Conservation (phyloP, 2,113 vertebrate species). For the Dasyornis broadbenti region DNA sequence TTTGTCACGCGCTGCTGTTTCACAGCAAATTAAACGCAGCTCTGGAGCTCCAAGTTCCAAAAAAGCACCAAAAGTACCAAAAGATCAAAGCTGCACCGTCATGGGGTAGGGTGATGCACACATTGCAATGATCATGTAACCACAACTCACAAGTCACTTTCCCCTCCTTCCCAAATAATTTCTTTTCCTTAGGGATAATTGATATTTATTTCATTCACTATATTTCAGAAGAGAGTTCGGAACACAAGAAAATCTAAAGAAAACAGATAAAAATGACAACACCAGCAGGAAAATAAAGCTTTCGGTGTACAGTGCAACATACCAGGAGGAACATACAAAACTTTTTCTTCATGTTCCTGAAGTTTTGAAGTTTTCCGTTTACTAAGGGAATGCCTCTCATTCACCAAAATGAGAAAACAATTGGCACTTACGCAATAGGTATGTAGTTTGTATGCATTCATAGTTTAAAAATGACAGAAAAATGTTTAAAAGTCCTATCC, state of each 20-base stretch:
- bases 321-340: neutral
- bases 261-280: neutral
- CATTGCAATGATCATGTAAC: neutral
- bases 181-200: neutral
- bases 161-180: neutral
- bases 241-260: neutral
- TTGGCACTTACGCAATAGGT: neutral
- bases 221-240: neutral
- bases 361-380: neutral
- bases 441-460: neutral
- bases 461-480: neutral
- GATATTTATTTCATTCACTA: neutral
- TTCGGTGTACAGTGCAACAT: neutral
- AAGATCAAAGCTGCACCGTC: neutral
- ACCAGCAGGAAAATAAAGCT: neutral
- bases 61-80: neutral
- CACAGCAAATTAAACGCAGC: neutral
- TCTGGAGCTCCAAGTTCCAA: neutral
- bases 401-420: neutral
- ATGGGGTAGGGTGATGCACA: rapidly evolving
- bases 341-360: neutral
- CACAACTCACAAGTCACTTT: neutral
- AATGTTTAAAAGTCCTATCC: neutral
- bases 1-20: neutral
- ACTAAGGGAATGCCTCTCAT: neutral